phyloP scores from a whole-genome alignment of 2,113 vertebrate species.

The Fregetta grallaria region DNA sequence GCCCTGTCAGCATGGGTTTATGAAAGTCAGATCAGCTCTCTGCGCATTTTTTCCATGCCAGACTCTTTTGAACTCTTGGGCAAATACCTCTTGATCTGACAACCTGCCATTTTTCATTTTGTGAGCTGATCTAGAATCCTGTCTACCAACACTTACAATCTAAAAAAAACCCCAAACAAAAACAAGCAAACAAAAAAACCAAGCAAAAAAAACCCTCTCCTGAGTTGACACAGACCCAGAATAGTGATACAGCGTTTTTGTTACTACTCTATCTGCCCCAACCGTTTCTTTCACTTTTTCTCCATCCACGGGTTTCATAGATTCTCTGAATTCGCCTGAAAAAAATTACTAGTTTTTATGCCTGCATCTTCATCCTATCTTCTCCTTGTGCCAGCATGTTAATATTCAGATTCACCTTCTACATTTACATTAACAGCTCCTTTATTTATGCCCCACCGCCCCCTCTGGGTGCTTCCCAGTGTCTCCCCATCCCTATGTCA shows the following conservation, averaged over 20 bases:
- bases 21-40: not conserved
- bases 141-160: not conserved
- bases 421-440: not conserved
- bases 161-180: not conserved
- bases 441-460: not conserved
- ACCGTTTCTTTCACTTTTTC: not conserved
- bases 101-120: not conserved
- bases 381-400: not conserved
- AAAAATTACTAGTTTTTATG: not conserved
- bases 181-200: not conserved
- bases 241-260: not conserved
- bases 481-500: not conserved
- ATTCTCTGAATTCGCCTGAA: not conserved
- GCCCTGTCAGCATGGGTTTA: too few species aligned
- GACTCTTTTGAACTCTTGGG: not conserved
- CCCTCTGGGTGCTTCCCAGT: not conserved
- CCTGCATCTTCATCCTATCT: not conserved
- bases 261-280: not conserved
- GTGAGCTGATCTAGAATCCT: not conserved
- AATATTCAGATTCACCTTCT: not conserved
- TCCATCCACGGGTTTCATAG: not conserved
- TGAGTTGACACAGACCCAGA: not conserved
- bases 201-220: not conserved
- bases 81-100: not conserved
- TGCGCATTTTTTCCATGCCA: not conserved